Evolutionary conservation across 2,888 invertebrate genomes (phyloP), one percentile per base, ranked within the genome.

Genomic region (Atrina japonica): DNA sequence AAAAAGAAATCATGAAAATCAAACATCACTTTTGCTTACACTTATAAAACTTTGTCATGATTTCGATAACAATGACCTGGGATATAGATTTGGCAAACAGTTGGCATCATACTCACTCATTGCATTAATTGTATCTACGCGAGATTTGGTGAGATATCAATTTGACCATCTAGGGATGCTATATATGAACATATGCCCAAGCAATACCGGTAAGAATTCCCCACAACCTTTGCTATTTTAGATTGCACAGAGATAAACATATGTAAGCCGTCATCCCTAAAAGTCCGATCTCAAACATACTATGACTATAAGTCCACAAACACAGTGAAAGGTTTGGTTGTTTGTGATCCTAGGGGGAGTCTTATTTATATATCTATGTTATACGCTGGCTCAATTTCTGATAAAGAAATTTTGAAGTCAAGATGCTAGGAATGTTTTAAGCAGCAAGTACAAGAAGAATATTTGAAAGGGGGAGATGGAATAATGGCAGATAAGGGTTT

Each of bases 171-270:
- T 43, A 41, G 61, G 29, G 3, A 61, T 41, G n/a, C 11, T 43
- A 27, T 63, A n/a, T n/a, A 25, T n/a, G 21, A 49, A 27, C 50
- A 52, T 45, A 63, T 63, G 63, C 50, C 50, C 18, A 30, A 29
- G 27, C 21, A 63, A 11, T 63, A 50, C 50, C 21, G 14, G 21
- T n/a, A 63, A 23, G 63, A 63, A 25, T 63, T 50, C 49, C 63
- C 63, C 23, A 63, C 49, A 7, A 49, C 21, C 27, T 18, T 61
- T 14, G 61, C 25, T 21, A 64, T 64, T 11, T 35, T 64, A 55
- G 64, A 64, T 53, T 18, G 64, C n/a, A 64, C 64, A 64, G 64
- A 64, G 40, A 65, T 65, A 6, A 65, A 55, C 18, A 56, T 55
- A 14, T 35, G 53, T 23, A 65, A 35, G 18, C 65, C 65, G 7